Percentiles rank a stretch among this genome's conserved stretches.
Conservation (phyloP, 2,113 vertebrate species). For the Periophthalmodon schlosseri region DNA sequence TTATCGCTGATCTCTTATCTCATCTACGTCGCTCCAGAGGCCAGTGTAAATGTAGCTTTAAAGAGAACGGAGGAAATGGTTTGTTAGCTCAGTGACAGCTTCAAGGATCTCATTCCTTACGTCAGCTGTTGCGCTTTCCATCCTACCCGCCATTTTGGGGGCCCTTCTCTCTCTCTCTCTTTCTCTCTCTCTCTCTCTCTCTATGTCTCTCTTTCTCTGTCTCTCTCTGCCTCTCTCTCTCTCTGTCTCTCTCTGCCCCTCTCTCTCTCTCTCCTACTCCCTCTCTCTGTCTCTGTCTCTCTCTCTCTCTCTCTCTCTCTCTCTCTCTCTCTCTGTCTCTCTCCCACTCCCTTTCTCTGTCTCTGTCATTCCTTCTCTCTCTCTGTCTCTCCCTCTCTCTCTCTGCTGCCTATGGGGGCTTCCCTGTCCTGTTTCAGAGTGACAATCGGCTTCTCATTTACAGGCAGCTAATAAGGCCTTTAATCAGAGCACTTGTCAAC, state of each 20-base stretch:
- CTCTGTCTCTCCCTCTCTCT: slow-evolving; percentile 38
- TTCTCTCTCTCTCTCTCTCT: slow-evolving; percentile 36
- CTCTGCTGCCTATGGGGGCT: slow-evolving; percentile 45
- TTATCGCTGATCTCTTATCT: not conserved
- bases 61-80: slow-evolving; percentile 64
- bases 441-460: slow-evolving; percentile 65
- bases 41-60: slow-evolving; percentile 37
- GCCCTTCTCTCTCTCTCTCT: slow-evolving; percentile 40
- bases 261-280: slow-evolving; percentile 24
- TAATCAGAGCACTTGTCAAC: slow-evolving; percentile 73
- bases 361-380: too few species aligned
- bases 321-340: slow-evolving; percentile 38
- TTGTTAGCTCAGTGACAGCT: slow-evolving; percentile 54
- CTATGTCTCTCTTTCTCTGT: slow-evolving; percentile 24
- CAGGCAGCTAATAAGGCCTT: slow-evolving; percentile 69
- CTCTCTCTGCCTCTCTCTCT: slow-evolving; percentile 37
- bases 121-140: slow-evolving; percentile 42
- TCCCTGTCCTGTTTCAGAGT: slow-evolving; percentile 52
- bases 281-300: slow-evolving; percentile 38
- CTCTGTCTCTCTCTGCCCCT: not conserved
- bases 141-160: slow-evolving; percentile 26
- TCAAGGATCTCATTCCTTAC: slow-evolving; percentile 63
- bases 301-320: slow-evolving; percentile 33
- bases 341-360: too few species aligned
- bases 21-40: not conserved